These are phyloP conservation scores for Myrmecophaga tridactyla DNA, from an alignment of 2,113 vertebrate genomes.

Conservation along the genomic window DNA sequence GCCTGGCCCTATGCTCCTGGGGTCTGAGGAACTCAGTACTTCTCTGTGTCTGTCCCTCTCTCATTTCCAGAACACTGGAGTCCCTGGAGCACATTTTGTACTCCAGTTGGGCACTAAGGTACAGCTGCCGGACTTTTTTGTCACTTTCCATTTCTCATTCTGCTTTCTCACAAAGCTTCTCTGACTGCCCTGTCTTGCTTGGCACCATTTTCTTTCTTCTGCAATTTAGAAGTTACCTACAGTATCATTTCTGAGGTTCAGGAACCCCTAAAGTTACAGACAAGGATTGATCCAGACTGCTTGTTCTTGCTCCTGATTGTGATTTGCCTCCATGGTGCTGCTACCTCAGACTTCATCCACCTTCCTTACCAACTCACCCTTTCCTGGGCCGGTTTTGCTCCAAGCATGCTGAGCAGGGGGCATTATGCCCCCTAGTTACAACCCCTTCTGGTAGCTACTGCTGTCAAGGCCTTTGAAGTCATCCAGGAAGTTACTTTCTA, in stretches of 20 bases:
- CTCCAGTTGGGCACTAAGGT: not conserved
- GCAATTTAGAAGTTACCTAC: not conserved
- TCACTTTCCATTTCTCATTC: not conserved
- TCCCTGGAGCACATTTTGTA: not conserved
- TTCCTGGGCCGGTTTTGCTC: not conserved
- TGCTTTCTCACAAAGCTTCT: not conserved
- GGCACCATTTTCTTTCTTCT: not conserved
- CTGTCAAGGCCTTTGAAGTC: not conserved
- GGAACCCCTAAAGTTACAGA: not conserved
- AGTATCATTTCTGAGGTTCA: not conserved
- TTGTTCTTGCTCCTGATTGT: not conserved
- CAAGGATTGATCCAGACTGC: not conserved
- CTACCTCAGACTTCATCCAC: not conserved
- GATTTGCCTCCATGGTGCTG: not conserved
- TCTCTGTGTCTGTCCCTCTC: not conserved
- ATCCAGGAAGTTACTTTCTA: not conserved
- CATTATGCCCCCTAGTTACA: not conserved
- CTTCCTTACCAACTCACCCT: not conserved
- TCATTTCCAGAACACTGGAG: not conserved
- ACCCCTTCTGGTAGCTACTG: not conserved
- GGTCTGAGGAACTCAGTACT: not conserved
- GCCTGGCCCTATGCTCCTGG: not conserved
- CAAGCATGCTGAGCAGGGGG: constrained; percentile 2
- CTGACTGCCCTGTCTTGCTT: not conserved
- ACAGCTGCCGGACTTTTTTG: not conserved